Evolutionary conservation across 23 tunicate species (phyloP), one percentile per base, ranked within the genome.

Genomic region (Halocynthia roretzi): DNA sequence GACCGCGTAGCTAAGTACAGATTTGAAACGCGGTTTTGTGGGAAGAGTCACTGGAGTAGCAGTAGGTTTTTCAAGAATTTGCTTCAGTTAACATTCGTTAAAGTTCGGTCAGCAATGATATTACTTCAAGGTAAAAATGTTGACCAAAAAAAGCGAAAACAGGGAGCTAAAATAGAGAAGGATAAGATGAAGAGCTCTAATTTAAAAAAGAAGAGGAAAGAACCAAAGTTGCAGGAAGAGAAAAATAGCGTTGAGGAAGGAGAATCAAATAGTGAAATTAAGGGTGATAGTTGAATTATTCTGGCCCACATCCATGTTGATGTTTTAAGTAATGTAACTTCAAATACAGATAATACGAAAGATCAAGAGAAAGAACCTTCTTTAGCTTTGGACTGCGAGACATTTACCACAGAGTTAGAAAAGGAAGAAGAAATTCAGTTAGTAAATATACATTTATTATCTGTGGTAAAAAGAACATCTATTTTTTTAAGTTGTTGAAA

Each of bases 11-110:
- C 12, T 14, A 52, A 53, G 64, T 74, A 54, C 6, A 12, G 50
- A n/a, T 74, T 74, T n/a, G 31, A 19, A 54, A 53, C 55, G 20
- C n/a, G 78, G 4, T 74, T 54, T 54, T 21, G 78, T 56, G 78
- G 78, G 17, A 50, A 53, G 49, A 15, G 31, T 14, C 78, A 74
- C 31, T 74, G 78, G 78, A 50, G 18, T 14, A 52, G 78, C 55
- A 48, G 62, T 74, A 10, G 9, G 78, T 54, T 50, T 5, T 65
- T 65, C 19, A 65, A 9, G 44, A 11, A 65, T 10, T 48, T 5
- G 70, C 22, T 15, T 20, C 10, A 5, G 31, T 20, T 65, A 65
- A 40, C 19, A 10, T 11, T 40, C 5, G 19, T 8, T 31, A 31
- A 31, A 31, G 44, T 4, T 31, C 44, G 44, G 4, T 31, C 44